Evolutionary conservation across 2,888 invertebrate genomes (phyloP).

Genomic region (Amphipyra tragopoginis): DNA sequence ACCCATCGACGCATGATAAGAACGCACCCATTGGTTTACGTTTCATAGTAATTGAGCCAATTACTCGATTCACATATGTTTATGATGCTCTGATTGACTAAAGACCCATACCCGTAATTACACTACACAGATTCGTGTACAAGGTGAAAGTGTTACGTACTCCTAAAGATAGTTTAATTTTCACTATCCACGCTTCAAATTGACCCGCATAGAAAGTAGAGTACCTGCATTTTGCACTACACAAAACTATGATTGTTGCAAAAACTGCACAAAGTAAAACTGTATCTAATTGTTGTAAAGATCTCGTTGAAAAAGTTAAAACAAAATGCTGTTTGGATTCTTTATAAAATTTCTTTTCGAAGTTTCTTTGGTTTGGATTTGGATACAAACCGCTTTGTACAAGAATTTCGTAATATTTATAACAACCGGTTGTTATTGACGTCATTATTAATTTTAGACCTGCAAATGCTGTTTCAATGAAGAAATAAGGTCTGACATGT

Average conservation of each 20-base stretch:
- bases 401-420: constrained; percentile 27
- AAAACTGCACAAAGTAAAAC: constrained; percentile 50
- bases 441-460: constrained; percentile 29
- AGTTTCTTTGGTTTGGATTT: constrained; percentile 11
- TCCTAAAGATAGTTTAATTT: constrained; percentile 62
- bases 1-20: constrained; percentile 2
- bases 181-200: constrained; percentile 64
- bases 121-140: constrained; percentile 55
- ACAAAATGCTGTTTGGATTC: constrained; percentile 17
- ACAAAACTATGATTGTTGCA: constrained; percentile 40
- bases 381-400: not conserved
- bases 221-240: constrained; percentile 56
- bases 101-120: constrained; percentile 62
- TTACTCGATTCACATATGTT: constrained; percentile 45
- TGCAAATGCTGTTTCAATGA: not conserved
- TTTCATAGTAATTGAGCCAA: constrained; percentile 29
- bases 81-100: constrained; percentile 59
- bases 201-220: constrained; percentile 67
- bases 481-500: not conserved
- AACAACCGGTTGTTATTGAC: constrained; percentile 36
- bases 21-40: constrained; percentile 3
- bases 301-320: constrained; percentile 19
- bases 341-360: constrained; percentile 12
- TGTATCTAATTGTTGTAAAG: constrained; percentile 44
- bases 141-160: constrained; percentile 66